Base-by-base conservation (phyloP, 2,888 invertebrate species). In the Smittia aterrima region DNA sequence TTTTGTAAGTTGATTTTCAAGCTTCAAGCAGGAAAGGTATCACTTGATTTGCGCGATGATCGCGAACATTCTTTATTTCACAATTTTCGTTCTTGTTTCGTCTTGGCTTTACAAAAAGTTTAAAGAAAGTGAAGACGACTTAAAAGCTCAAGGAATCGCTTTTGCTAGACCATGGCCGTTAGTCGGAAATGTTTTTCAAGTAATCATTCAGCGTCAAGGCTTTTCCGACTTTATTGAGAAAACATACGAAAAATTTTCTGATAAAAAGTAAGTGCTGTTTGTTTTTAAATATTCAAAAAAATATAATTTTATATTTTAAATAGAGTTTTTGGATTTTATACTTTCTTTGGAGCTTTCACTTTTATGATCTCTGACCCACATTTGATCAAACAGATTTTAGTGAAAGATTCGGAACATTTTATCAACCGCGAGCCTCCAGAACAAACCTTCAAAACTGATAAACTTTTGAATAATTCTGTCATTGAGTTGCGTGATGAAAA, bases 321-420 rank as follows among this genome's bases (percentile, higher is more conserved):
- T 6, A 62, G 20, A 1, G n/a, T 62, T 16, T 20, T 13, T 62
- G 62, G 13, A 6, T 62, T 62, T 16, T 24, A 62, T 16, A 62
- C 3, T 13, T 3, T 47, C 13, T 47, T 47, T 16, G 47, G 47
- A n/a, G 6, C 13, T 47, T 47, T n/a, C 11, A 47, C n/a, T 2
- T 53, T 41, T 13, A 25, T 68, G 24, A 1, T 25, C 11, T 24
- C 24, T 11, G 68, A 68, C 13, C 24, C 68, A 7, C 2, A 2
- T 9, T 13, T 68, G 1, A 68, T 68, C 16, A 68, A 68, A n/a
- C 68, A 68, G 24, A 53, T 68, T 7, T n/a, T 47, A 24, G 32
- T 68, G 3, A 68, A 68, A 53, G 68, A 68, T 25, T 68, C 41
- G 13, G 68, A 68, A 2, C 11, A 24, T 1, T 68, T 68, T 16